Conservation (phyloP, 2,888 invertebrate genomes). For the Calameuta filiformis region DNA sequence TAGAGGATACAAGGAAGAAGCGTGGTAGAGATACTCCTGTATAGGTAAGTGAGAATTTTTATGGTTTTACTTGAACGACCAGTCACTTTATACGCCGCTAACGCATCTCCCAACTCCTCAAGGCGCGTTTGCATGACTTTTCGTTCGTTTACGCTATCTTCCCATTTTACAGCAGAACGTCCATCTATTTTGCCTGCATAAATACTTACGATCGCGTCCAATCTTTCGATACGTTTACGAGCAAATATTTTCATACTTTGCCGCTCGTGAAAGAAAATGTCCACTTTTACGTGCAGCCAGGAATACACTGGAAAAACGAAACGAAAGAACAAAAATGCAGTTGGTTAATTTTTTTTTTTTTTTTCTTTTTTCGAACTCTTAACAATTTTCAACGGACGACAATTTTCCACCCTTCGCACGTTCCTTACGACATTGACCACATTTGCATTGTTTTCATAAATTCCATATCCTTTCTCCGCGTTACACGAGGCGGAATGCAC, state of each 20-base stretch:
- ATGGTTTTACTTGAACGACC: neutral
- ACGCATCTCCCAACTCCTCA: neutral
- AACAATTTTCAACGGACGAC: too few species aligned
- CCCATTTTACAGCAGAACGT: neutral
- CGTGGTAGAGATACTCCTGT: neutral
- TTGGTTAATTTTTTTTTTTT: neutral
- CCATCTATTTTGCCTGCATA: neutral
- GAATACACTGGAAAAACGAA: too few species aligned
- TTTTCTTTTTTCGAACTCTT: too few species aligned
- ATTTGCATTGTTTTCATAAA: too few species aligned
- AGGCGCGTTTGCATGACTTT: neutral
- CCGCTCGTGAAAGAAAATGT: neutral
- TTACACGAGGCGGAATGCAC: neutral
- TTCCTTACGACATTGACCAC: too few species aligned
- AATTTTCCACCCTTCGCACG: too few species aligned
- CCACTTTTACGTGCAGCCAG: neutral
- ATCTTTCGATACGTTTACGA: neutral
- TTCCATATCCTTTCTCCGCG: neutral
- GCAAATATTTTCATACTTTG: neutral
- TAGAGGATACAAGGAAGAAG: neutral
- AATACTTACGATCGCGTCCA: neutral
- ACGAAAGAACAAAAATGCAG: neutral
- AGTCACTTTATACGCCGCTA: neutral
- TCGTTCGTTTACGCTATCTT: neutral
- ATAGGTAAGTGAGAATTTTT: neutral